Evolutionary conservation across 2,888 invertebrate species (phyloP).

Genomic region (Drosophila bunnanda): DNA sequence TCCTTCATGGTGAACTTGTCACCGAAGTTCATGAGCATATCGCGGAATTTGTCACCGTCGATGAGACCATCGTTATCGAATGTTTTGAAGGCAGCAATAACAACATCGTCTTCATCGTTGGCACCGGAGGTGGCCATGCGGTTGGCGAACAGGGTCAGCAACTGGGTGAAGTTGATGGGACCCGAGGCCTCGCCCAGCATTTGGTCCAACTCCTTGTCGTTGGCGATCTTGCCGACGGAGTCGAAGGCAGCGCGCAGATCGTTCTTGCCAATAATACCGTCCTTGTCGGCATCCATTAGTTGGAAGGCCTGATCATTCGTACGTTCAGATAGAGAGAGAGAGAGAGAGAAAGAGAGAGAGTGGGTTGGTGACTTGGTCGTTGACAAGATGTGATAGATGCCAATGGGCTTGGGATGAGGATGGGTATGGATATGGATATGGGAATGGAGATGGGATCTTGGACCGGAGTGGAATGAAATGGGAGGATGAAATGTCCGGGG

Average conservation of each 20-base stretch:
- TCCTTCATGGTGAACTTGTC: constrained; percentile 95
- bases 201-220: constrained; percentile 95
- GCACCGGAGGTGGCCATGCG: constrained; percentile 96
- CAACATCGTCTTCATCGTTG: constrained; percentile 95
- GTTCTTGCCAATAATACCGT: constrained; percentile 94
- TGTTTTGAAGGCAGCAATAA: constrained; percentile 95
- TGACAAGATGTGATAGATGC: constrained; percentile 51
- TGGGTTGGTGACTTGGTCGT: constrained; percentile 75
- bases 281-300: constrained; percentile 98
- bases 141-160: constrained; percentile 95
- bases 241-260: constrained; percentile 96
- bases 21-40: constrained; percentile 96
- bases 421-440: constrained; percentile 25
- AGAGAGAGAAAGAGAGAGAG: constrained; percentile 64
- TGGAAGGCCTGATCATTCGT: constrained; percentile 90
- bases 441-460: constrained; percentile 25
- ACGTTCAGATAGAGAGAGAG: constrained; percentile 34
- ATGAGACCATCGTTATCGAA: constrained; percentile 95
- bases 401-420: constrained; percentile 13
- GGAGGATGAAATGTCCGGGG: not conserved
- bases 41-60: constrained; percentile 94
- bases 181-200: constrained; percentile 95
- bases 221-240: constrained; percentile 94
- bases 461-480: constrained; percentile 9
- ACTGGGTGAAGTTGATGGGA: constrained; percentile 97